Evolutionary conservation across 2,888 invertebrate species (phyloP).

Genomic region (Lochmaea crataegi): DNA sequence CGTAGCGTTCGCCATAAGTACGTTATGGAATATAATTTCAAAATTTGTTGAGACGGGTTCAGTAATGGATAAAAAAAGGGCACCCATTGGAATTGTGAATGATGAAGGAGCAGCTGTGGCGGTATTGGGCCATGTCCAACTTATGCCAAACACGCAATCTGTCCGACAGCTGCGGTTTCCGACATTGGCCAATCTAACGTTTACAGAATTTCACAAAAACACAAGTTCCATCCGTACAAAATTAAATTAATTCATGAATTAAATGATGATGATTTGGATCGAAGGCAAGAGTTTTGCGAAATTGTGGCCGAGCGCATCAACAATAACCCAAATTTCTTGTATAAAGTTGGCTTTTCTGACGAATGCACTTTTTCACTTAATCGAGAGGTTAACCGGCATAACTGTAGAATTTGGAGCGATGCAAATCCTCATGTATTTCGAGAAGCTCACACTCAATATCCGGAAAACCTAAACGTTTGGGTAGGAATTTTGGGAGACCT

Average conservation of each 20-base stretch:
- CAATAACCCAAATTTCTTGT: conserved; percentile 18
- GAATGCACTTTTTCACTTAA: conserved; percentile 9
- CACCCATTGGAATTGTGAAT: no score
- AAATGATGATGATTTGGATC: conserved; percentile 18
- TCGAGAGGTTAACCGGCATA: conserved; percentile 5
- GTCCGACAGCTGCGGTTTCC: not conserved
- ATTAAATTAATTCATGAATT: conserved; percentile 5
- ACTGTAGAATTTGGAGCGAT: conserved; percentile 11
- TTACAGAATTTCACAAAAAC: not conserved
- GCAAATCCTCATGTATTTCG: conserved; percentile 9
- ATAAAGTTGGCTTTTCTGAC: conserved; percentile 9
- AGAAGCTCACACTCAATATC: no score
- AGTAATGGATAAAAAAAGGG: no score
- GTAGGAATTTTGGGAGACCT: no score
- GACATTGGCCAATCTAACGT: conserved; percentile 9
- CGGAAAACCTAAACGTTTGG: no score
- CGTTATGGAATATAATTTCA: no score
- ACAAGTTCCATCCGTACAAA: conserved; percentile 13
- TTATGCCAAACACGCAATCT: conserved; percentile 18
- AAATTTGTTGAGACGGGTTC: no score
- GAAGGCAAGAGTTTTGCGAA: no score
- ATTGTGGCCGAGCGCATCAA: not conserved
- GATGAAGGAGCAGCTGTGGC: no score
- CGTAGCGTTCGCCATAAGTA: no score
- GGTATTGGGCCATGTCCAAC: no score